Base-by-base conservation (phyloP, 92 coral and sea anemone genomes). In the Porites rus region DNA sequence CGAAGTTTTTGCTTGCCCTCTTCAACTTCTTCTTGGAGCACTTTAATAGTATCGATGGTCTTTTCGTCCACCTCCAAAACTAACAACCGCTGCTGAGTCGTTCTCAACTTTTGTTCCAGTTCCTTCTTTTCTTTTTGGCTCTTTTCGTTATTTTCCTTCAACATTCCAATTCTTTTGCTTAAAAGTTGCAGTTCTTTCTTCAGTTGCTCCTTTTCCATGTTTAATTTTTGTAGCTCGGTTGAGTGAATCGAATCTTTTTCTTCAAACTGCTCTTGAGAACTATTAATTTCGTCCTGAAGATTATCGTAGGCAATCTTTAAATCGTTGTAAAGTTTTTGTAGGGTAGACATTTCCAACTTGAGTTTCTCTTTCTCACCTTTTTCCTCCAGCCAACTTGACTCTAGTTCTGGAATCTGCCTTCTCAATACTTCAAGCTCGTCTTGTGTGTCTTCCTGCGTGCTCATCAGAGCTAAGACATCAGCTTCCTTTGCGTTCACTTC, bases 291-390 rank as follows among this genome's bases (percentile, higher is more conserved):
- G 10, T 77, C 74, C 63, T 83, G 88, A 53, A 89, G 46, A 21
- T 77, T 84, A 51, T 89, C 88, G 56, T 77, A 69, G 8, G 78
- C 80, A 65, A 59, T 75, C 86, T 84, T 89, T 65, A 89, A 75
- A 43, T 84, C 89, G 9, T 72, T 81, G 74, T 89, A 58, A n/a
- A 84, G 89, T 73, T 84, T 79, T 10, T 75, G 69, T 8, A 86
- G 70, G 52, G 92, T 76, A 59, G 68, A n/a, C 56, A 65, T 68
- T n/a, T 89, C 92, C 66, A 89, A 31, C 76, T 75, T 84, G 12
- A 89, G 64, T 51, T 63, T 84, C 78, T 89, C 92, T 53, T 72
- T 84, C 77, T 89, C 86, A 1, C 77, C 86, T 66, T 62, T 89
- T 24, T 84, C 89, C 9, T 64, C 14, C 53, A 84, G 64, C 66